Evolutionary conservation across 2,888 invertebrate genomes (phyloP).

Genomic region (Drosophila rubida): DNA sequence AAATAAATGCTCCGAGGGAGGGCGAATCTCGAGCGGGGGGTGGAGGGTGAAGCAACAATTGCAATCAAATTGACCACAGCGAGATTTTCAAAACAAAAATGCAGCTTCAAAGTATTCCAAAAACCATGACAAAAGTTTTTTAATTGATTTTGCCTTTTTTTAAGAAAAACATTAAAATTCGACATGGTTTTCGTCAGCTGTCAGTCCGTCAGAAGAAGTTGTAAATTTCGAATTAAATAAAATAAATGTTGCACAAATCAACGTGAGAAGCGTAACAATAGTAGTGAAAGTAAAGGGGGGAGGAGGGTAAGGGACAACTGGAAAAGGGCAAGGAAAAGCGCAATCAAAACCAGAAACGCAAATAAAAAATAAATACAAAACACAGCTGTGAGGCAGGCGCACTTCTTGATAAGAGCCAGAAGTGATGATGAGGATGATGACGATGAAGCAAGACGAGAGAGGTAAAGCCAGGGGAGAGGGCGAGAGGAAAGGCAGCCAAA

Average conservation of each 20-base stretch:
- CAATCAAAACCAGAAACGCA: slow-evolving; percentile 15
- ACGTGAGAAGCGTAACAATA: slow-evolving; percentile 45
- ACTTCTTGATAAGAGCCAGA: slow-evolving; percentile 20
- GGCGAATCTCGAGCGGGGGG: neutral
- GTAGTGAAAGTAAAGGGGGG: neutral
- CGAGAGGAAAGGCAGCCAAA: neutral
- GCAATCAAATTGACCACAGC: slow-evolving; percentile 68
- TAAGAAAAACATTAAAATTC: slow-evolving; percentile 22
- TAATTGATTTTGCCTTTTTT: slow-evolving; percentile 20
- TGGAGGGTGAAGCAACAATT: slow-evolving; percentile 54
- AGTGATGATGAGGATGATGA: slow-evolving; percentile 2
- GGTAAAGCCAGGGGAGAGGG: neutral
- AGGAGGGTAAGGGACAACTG: neutral
- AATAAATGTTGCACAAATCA: slow-evolving; percentile 39
- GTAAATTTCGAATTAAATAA: slow-evolving; percentile 30
- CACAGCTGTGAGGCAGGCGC: slow-evolving; percentile 23
- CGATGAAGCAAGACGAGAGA: neutral
- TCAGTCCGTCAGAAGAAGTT: slow-evolving; percentile 22
- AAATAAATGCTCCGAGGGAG: slow-evolving; percentile 37
- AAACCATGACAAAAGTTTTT: slow-evolving; percentile 21
- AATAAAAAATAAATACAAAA: neutral
- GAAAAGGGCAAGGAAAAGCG: slow-evolving; percentile 14
- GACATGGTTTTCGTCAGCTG: slow-evolving; percentile 44
- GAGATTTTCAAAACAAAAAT: slow-evolving; percentile 17
- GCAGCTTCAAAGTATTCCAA: neutral